These are phyloP conservation scores for Tympanoctomys barrerae DNA, from an alignment of 2,797 vertebrate species.

Conservation along the genomic window DNA sequence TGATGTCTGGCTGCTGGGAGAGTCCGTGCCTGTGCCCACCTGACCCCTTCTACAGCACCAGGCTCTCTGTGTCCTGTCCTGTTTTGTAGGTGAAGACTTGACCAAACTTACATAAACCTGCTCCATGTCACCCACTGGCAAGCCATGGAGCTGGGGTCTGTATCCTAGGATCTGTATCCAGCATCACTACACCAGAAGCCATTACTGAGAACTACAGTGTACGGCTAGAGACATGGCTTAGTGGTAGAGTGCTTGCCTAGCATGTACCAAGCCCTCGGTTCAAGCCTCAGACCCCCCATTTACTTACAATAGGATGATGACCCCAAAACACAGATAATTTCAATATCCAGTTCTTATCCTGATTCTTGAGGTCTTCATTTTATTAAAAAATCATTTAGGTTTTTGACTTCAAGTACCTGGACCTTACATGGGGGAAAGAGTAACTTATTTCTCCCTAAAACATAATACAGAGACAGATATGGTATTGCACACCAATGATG, in stretches of 20 bases:
- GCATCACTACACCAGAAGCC: neutral
- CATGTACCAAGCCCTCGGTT: neutral
- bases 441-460: neutral
- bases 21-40: neutral
- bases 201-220: neutral
- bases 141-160: neutral
- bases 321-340: neutral
- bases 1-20: neutral
- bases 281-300: neutral
- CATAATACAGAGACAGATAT: neutral
- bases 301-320: conserved; percentile 14
- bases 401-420: conserved; percentile 33
- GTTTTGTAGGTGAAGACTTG: neutral
- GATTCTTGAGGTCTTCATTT: conserved; percentile 1
- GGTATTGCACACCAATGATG: neutral
- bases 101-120: neutral
- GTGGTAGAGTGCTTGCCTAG: neutral
- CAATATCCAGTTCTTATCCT: neutral
- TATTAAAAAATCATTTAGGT: conserved; percentile 25
- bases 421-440: neutral
- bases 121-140: neutral
- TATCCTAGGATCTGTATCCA: neutral
- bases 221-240: neutral
- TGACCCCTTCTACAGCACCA: neutral
- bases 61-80: neutral